These are phyloP conservation scores for Acanthosepion lycidas DNA, from an alignment of 2,888 invertebrate genomes.

Conservation along the genomic window DNA sequence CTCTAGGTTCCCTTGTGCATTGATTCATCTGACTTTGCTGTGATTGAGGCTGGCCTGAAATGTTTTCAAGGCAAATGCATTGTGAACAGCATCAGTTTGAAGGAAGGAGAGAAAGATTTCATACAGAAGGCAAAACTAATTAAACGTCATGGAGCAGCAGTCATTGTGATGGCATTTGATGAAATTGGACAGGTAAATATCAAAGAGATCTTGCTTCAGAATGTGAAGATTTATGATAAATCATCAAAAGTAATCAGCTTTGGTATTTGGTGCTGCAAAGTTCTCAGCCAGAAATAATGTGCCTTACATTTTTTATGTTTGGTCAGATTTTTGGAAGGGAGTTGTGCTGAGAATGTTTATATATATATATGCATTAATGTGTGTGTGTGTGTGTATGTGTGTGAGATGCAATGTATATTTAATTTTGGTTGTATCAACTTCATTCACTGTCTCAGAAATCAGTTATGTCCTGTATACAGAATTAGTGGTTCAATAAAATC, in stretches of 20 bases:
- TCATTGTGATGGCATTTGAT: conserved; percentile 80
- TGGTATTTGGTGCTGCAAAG: too few relatives aligned
- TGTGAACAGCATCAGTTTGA: conserved; percentile 79
- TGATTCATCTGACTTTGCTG: conserved; percentile 79
- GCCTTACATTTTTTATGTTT: too few relatives aligned
- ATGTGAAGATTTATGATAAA: background rate
- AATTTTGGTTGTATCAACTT: too few relatives aligned
- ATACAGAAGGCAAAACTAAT: conserved; percentile 77
- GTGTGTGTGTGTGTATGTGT: too few relatives aligned
- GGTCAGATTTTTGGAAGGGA: too few relatives aligned
- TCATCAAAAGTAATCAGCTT: background rate
- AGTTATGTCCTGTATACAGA: too few relatives aligned
- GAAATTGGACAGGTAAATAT: conserved; percentile 78
- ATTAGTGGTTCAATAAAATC: too few relatives aligned
- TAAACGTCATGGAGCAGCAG: conserved; percentile 78
- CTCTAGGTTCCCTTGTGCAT: conserved; percentile 78
- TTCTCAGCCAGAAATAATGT: too few relatives aligned
- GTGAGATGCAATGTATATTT: too few relatives aligned
- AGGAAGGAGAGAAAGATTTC: conserved; percentile 79
- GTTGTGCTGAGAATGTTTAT: too few relatives aligned
- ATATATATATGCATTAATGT: too few relatives aligned
- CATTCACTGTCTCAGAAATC: too few relatives aligned
- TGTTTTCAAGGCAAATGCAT: conserved; percentile 78
- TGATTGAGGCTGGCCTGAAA: conserved; percentile 78
- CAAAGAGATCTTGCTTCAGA: background rate